Base-by-base conservation (phyloP, 2,113 vertebrate genomes). In the Euleptes europaea region DNA sequence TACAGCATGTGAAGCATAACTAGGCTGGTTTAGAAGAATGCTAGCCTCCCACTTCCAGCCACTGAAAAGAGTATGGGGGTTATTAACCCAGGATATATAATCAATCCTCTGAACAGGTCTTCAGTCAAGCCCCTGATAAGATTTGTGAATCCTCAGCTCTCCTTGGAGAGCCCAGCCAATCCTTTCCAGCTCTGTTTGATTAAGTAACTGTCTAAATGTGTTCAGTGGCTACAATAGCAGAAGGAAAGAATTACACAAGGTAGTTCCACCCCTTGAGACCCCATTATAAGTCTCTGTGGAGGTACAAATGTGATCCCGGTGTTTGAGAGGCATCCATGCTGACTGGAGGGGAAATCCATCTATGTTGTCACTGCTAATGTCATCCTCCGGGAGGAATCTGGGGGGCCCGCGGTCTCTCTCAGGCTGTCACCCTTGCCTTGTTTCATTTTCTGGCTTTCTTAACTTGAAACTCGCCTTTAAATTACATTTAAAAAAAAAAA, bases 401-500 rank as follows among this genome's bases (percentile, higher is more conserved):
- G 78, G 33, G 49, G 84, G 31, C 38, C 76, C 85, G 66, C 42
- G 54, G 28, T 69, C 88, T 90, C 76, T 79, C 86, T 86, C 87
- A 60, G 79, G 84, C 81, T 86, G 44, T 35, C 17, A 84, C 57
- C 82, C 38, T 78, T 72, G 21, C 49, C 31, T 82, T 73, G 90
- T 92, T 93, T 90, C 82, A 88, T 86, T 85, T 88, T 92, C 74
- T 92, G 75, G 33, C 88, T 92, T 91, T 74, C 86, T 86, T 91
- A 94, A 66, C 71, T 93, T 88, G 86, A 90, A 80, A 93, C 70
- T 92, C 44, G 91, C 57, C 84, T 91, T 94, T 92, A 93, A 90
- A 94, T 92, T 93, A 80, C 81, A 88, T 90, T 93, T n/a, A n/a
- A n/a, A 95, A 90, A 91, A 35, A 15, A 95, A 90, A 70, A 86